Conservation (phyloP, 2,113 vertebrate species). For the Probosciger aterrimus region DNA sequence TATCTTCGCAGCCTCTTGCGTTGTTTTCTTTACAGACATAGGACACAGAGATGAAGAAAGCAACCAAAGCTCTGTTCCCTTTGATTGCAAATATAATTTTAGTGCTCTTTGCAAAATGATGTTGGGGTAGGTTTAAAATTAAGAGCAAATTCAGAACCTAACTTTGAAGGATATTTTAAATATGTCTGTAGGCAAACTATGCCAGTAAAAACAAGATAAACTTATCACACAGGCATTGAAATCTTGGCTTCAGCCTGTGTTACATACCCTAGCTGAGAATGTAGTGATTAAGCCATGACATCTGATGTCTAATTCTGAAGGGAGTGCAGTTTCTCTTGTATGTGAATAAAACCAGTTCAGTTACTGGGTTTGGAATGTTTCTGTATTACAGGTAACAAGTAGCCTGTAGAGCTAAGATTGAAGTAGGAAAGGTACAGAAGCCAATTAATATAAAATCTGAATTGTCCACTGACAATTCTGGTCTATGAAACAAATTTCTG, state of each 20-base stretch:
- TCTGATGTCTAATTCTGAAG: conserved; percentile 2
- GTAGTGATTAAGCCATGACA: not conserved
- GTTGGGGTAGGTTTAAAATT: not conserved
- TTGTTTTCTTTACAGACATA: not conserved
- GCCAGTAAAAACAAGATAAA: conserved; percentile 28
- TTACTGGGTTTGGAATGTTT: not conserved
- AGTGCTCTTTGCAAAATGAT: not conserved
- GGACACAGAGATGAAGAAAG: not conserved
- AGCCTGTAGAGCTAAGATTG: not conserved
- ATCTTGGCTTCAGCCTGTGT: not conserved
- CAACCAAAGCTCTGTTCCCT: not conserved
- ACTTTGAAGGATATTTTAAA: not conserved
- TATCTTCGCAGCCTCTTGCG: not conserved
- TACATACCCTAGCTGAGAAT: conserved; percentile 54
- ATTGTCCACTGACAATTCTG: not conserved
- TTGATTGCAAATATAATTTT: not conserved
- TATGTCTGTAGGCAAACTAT: not conserved
- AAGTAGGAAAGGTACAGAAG: not conserved
- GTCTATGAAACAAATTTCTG: not conserved
- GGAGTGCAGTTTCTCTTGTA: not conserved
- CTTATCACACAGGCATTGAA: not conserved
- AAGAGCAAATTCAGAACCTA: not conserved
- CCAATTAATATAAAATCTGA: not conserved
- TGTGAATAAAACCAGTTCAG: not conserved
- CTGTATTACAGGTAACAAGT: not conserved